Base-by-base conservation (phyloP, 2,113 vertebrate species). In the Suricata suricatta region DNA sequence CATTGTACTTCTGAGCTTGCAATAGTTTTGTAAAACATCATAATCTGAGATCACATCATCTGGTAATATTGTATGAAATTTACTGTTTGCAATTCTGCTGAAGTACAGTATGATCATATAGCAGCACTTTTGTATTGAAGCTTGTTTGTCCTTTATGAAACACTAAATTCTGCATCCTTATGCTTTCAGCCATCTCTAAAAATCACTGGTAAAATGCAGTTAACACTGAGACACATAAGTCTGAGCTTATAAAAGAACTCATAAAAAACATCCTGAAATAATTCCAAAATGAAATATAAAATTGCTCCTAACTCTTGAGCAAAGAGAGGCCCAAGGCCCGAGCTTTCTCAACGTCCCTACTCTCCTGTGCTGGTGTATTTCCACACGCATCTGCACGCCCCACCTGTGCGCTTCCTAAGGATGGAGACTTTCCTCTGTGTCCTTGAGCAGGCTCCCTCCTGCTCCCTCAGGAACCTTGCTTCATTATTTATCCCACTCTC, bases 111-210 rank as follows among this genome's bases (percentile, higher is more conserved):
- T 1, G 38, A 44, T 35, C 74, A 41, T 9, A 38, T 68, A 76
- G 85, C 38, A 47, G 23, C 38, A 1, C 57, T 93, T 64, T 50
- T 31, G 38, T 13, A 15, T 10, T 7, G 33, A 47, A 50, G 80
- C 81, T 77, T 44, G 33, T 60, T 64, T 60, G 25, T 54, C 54
- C 79, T 93, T 96, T 92, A 95, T 96, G 96, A 95, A 96, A 74
- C 80, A 71, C 96, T 97, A 92, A 96, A 97, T 95, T 76, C 80
- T 69, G 21, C 64, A n/a, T 91, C 86, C 52, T 91, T 96, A 89
- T 60, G 21, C 44, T 29, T 68, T 86, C 31, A 38, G 31, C 82
- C n/a, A 33, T 41, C 52, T 86, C 60, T 29, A 57, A 44, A 63
- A 94, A 63, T 63, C 88, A 72, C 23, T 64, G 84, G 91, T 29